Evolutionary conservation across 2,888 invertebrate species (phyloP), one percentile per base, ranked within the genome.

Genomic region (Drosophila ezoana): DNA sequence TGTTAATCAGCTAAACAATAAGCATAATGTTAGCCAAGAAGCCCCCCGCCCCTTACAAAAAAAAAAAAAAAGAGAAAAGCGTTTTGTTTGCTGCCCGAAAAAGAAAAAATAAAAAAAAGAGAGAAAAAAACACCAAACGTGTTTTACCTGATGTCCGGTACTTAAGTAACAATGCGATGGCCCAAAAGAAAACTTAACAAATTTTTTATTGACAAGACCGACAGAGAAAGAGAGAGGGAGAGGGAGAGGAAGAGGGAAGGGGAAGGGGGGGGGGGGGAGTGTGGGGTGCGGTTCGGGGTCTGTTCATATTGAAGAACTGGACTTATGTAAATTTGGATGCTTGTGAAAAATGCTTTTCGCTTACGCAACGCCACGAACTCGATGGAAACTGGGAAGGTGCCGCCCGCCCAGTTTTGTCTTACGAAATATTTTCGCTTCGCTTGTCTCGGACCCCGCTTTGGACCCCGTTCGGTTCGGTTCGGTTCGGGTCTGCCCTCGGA

Each of bases 131-230:
- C 52, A n/a, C 41, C 32, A 82, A 82, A 82, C 82, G 79, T 83
- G 82, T 82, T 82, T 82, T 53, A 64, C 69, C 70, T 58, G 47
- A 70, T 76, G 81, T 86, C 83, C 80, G 86, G 83, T 80, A 72
- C 76, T 82, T 77, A 70, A 78, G 65, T 66, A 82, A 82, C 85
- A 77, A 75, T 85, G 75, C 41, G 49, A 60, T 43, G 49, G 47
- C 28, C 38, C 28, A 18, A 65, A 52, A 62, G 67, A 75, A 75
- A 74, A 76, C 59, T 57, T 60, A 57, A 57, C 66, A 59, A 47
- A 61, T 57, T 57, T 57, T 56, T 51, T 61, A 60, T 73, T 38
- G 57, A 40, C 68, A 43, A 45, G 3, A 9, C 5, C 6, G 6
- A n/a, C 18, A 11, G n/a, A 20, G 20, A 13, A 18, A 18, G n/a